These are phyloP conservation scores for Crax fasciolata DNA, from an alignment of 2,797 vertebrate genomes.

Conservation along the genomic window DNA sequence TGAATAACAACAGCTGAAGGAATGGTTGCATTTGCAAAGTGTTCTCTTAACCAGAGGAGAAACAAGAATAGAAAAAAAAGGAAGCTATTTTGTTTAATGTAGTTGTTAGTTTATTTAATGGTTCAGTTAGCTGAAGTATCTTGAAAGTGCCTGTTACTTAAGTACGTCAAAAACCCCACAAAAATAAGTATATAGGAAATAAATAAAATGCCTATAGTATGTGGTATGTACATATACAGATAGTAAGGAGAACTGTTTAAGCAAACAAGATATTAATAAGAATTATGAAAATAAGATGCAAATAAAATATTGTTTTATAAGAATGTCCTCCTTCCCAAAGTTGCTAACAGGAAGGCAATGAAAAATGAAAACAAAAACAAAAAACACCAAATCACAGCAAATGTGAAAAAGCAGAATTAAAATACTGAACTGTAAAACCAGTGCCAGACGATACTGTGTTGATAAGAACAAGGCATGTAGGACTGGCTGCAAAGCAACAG, in stretches of 20 bases:
- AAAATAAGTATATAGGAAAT: neutral
- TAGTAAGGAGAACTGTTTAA: neutral
- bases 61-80: neutral
- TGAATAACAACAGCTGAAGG: neutral
- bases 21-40: neutral
- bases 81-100: neutral
- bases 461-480: neutral
- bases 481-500: neutral
- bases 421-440: neutral
- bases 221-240: neutral
- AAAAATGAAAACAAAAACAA: neutral
- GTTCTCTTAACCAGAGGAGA: neutral
- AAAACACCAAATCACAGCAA: neutral
- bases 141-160: neutral
- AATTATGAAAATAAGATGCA: neutral
- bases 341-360: neutral
- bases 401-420: neutral
- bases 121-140: neutral
- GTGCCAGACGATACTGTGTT: neutral
- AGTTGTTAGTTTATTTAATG: neutral
- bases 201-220: neutral
- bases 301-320: neutral
- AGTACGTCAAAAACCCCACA: neutral
- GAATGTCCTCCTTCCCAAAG: neutral
- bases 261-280: neutral